Conservation (phyloP, 2,113 vertebrate genomes). For the Rhinolophus ferrumequinum region DNA sequence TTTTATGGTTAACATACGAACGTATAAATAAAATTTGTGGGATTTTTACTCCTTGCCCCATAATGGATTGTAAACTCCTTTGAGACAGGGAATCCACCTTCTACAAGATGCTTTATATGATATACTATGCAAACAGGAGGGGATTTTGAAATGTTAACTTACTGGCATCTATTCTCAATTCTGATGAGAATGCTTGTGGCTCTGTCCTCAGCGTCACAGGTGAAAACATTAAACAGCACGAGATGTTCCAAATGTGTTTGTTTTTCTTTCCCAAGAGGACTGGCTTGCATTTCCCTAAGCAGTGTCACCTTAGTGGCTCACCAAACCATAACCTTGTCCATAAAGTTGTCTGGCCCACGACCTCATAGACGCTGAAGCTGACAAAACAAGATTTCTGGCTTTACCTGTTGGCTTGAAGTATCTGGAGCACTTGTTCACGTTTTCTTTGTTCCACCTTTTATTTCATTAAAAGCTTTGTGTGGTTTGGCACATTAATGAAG, state of each 20-base stretch:
- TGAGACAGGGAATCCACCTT: neutral
- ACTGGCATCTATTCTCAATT: neutral
- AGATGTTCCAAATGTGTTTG: conserved; percentile 71
- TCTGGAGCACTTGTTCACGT: neutral
- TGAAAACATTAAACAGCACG: conserved; percentile 62
- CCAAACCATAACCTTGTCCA: neutral
- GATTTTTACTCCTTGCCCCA: neutral
- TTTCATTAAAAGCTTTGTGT: neutral
- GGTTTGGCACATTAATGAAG: neutral
- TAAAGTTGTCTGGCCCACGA: neutral
- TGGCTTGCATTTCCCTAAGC: neutral
- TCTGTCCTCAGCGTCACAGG: conserved; percentile 10
- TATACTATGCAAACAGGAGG: neutral
- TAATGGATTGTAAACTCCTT: neutral
- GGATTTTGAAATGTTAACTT: neutral
- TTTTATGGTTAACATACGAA: neutral
- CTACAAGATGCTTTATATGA: neutral
- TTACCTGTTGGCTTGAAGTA: neutral
- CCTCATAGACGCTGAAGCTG: neutral
- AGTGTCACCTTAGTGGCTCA: neutral
- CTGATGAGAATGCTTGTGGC: neutral
- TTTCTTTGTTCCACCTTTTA: neutral
- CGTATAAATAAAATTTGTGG: neutral
- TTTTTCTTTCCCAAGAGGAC: conserved; percentile 75
- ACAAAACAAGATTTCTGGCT: neutral